phyloP scores from a whole-genome alignment of 2,113 vertebrate species.

The Odocoileus virginianus region DNA sequence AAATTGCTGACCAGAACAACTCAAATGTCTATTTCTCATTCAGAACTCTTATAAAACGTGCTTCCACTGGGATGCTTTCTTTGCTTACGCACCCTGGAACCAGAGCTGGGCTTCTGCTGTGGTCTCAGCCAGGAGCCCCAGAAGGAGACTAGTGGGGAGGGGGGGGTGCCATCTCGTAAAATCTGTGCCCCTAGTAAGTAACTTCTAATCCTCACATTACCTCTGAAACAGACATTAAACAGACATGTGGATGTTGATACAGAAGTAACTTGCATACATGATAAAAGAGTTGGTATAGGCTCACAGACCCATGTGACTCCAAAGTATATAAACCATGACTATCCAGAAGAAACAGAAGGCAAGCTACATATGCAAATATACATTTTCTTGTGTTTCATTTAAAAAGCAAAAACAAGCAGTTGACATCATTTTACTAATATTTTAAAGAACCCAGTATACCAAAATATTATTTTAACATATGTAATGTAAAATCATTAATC shows the following conservation, averaged over 20 bases:
- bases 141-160: neutral
- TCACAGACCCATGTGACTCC: accelerated
- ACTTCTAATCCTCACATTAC: neutral
- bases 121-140: neutral
- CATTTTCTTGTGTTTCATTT: neutral
- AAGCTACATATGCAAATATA: neutral
- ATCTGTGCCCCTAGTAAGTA: neutral
- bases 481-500: neutral
- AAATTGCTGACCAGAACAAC: neutral
- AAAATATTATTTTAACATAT: neutral
- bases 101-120: neutral
- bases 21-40: neutral
- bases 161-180: accelerated
- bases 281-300: neutral
- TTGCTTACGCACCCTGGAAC: accelerated
- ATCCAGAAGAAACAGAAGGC: neutral
- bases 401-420: neutral
- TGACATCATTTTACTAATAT: neutral
- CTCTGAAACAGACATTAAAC: neutral
- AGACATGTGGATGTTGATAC: neutral
- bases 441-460: neutral
- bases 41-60: neutral
- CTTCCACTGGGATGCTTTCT: neutral
- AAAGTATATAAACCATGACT: too few species aligned
- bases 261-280: neutral